Conservation (phyloP, 2,888 invertebrate species). For the Eristalis intricaria region DNA sequence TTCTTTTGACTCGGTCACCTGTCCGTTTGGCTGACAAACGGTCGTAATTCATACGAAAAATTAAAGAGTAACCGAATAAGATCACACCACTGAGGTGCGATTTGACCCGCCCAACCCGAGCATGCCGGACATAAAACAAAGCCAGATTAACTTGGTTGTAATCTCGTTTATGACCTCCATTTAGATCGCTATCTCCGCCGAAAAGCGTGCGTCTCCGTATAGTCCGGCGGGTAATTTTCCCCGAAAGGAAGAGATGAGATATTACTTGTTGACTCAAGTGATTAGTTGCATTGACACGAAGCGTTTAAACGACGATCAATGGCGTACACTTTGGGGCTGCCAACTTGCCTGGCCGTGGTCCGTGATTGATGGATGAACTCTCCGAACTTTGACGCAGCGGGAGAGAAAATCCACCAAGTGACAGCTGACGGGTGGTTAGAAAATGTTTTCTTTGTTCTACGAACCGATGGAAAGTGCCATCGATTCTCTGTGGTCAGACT, state of each 20-base stretch:
- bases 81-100: slow-evolving; percentile 2
- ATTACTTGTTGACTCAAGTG: slow-evolving; percentile 22
- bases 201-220: slow-evolving; percentile 7
- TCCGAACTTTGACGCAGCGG: slow-evolving; percentile 22
- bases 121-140: not conserved
- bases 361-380: slow-evolving; percentile 27
- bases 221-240: not conserved
- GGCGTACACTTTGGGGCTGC: not conserved
- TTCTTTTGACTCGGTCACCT: slow-evolving; percentile 3
- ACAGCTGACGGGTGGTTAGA: not conserved
- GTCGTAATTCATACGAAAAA: slow-evolving; percentile 2
- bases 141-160: slow-evolving; percentile 26
- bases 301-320: slow-evolving; percentile 15
- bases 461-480: slow-evolving; percentile 8
- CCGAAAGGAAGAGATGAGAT: slow-evolving; percentile 9
- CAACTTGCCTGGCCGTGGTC: not conserved
- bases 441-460: not conserved
- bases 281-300: slow-evolving; percentile 7
- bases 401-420: not conserved
- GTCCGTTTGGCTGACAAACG: not conserved
- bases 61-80: not conserved
- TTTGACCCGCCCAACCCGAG: not conserved
- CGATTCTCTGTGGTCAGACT: slow-evolving; percentile 9
- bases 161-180: slow-evolving; percentile 38
- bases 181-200: slow-evolving; percentile 37